Base-by-base conservation (phyloP, 2,888 invertebrate genomes). In the Rhagophthalmus giganteus region DNA sequence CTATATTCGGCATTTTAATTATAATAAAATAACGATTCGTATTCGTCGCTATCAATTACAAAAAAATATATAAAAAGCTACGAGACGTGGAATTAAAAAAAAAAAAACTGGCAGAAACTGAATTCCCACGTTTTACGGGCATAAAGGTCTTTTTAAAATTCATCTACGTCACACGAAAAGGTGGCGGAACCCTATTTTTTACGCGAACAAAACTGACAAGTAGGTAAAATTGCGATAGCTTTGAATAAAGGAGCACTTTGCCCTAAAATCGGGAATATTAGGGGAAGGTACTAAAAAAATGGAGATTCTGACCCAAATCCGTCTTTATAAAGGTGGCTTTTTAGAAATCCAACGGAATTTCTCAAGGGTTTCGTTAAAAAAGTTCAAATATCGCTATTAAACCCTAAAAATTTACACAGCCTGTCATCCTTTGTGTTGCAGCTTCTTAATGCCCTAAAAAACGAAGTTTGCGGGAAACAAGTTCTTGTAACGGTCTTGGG, bases 271-370 rank as follows among this genome's bases (percentile, higher is more conserved):
- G 61, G 58, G 60, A 47, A 61, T 58, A 63, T 62, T 63, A 54
- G 65, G 66, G 68, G 64, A 62, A 60, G 67, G 63, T 59, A 60
- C 62, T 59, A 53, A 53, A 53, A 54, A 51, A 46, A 35, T 27
- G 38, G 28, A 38, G 44, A 59, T 57, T 63, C 63, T 66, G 67
- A 67, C 68, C 68, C 61, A 64, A 67, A 67, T 65, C 58, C 57
- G 52, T 32, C 45, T 51, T 59, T 59, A 27, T 68, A 69, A 70
- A 69, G 61, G 55, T 48, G 49, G 52, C 53, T 66, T 65, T 62
- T 60, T 51, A 55, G 57, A 51, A 61, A 61, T 57, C 54, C 65
- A 72, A 70, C 71, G 69, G 70, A 67, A 67, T 72, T 71, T 69
- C 69, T 69, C 67, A 70, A 66, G 66, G 67, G 62, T 66, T 52